These are phyloP conservation scores for Drosophila nannoptera DNA, from an alignment of 1,140 invertebrate species.

Conservation along the genomic window DNA sequence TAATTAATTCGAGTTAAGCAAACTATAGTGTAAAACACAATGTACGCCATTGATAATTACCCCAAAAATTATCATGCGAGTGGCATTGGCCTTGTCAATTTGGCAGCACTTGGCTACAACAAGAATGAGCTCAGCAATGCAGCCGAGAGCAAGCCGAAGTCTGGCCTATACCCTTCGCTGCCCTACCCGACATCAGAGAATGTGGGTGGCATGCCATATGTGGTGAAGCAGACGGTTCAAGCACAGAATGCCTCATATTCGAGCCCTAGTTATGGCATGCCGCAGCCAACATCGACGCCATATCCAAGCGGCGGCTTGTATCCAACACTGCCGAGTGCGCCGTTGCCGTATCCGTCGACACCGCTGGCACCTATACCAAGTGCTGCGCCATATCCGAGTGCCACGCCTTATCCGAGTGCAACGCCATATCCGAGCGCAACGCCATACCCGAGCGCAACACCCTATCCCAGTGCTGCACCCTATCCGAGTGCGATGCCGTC, in stretches of 20 bases:
- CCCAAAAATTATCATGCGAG: conserved; percentile 77
- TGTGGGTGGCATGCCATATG: conserved; percentile 61
- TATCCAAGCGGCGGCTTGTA: conserved; percentile 40
- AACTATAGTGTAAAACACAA: conserved; percentile 29
- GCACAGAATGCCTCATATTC: conserved; percentile 44
- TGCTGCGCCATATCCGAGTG: conserved; percentile 31
- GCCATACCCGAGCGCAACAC: conserved; percentile 44
- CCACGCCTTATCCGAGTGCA: conserved; percentile 25
- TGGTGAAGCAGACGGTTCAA: conserved; percentile 60
- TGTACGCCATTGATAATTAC: conserved; percentile 74
- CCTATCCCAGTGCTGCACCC: conserved; percentile 57
- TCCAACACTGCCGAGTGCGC: conserved; percentile 28
- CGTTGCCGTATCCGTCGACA: conserved; percentile 37
- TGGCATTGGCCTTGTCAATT: conserved; percentile 74
- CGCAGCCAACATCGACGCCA: conserved; percentile 47
- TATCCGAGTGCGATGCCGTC: conserved; percentile 42
- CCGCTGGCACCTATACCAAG: conserved; percentile 26
- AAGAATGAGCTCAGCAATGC: conserved; percentile 63
- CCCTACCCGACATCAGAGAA: conserved; percentile 66
- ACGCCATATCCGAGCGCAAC: conserved; percentile 45
- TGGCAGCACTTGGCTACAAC: conserved; percentile 73
- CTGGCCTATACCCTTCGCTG: conserved; percentile 69
- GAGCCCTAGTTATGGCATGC: conserved; percentile 26
- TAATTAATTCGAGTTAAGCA: conserved; percentile 2
- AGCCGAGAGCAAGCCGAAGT: conserved; percentile 40